Conservation (phyloP, 1,140 invertebrate species). For the Scaptomyza graminum region DNA sequence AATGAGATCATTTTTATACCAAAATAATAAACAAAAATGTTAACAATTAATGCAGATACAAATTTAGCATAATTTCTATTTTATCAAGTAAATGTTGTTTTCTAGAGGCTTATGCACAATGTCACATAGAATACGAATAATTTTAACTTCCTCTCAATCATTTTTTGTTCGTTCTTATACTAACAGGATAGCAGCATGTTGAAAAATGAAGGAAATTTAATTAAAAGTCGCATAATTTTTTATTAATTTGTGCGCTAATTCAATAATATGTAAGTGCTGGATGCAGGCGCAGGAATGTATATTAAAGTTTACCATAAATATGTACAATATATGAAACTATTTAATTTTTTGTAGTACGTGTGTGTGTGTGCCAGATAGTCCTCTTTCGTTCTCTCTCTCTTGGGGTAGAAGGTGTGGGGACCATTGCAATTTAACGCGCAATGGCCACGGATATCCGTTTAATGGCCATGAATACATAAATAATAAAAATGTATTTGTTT, state of each 20-base stretch:
- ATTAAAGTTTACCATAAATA: constrained; percentile 43
- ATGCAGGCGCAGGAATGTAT: constrained; percentile 3
- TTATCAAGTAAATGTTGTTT: too few relatives aligned
- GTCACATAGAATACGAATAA: too few relatives aligned
- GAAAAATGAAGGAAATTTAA: constrained; percentile 25
- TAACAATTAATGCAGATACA: too few relatives aligned
- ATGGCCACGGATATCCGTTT: constrained; percentile 79
- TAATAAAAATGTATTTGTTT: constrained; percentile 81
- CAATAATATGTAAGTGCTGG: constrained; percentile 24
- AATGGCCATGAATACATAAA: constrained; percentile 81
- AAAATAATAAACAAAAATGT: too few relatives aligned
- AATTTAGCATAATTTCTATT: too few relatives aligned
- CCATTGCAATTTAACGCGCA: constrained; percentile 74
- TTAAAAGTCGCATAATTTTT: constrained; percentile 38
- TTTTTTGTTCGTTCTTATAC: not conserved
- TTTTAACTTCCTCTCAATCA: too few relatives aligned
- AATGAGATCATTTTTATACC: too few relatives aligned
- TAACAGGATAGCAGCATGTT: not conserved
- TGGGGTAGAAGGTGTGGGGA: constrained; percentile 9
- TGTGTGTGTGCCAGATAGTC: not conserved
- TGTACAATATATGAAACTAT: not conserved
- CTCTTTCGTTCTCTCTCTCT: not conserved
- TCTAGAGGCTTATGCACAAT: too few relatives aligned
- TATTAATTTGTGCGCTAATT: constrained; percentile 49
- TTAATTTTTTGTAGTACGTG: not conserved